Evolutionary conservation across 2,113 vertebrate genomes (phyloP), one percentile per base, ranked within the genome.

Genomic region (Heterochromis multidens): DNA sequence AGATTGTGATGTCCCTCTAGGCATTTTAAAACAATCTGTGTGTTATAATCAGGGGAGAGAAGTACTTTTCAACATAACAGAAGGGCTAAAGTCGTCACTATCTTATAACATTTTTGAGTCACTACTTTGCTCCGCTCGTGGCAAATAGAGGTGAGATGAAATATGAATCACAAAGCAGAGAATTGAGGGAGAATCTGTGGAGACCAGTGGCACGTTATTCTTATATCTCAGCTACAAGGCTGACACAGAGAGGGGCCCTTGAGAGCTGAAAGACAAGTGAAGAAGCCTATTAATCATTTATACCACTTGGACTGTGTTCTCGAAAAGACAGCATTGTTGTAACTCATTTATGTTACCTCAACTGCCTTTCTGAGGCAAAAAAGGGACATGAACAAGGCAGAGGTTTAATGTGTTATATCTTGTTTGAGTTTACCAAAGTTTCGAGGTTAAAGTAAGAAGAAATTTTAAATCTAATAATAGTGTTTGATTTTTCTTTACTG

Each of bases 221-320:
- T 90, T 89, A 52, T 89, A 80, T 89, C 81, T 86, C 90, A 85
- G 83, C 83, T 83, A 83, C 84, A 86, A 88, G 83, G 81, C 89
- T 83, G 85, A 91, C 81, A 89, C 77, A 89, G 92, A 90, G 79
- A 29, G 54, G 59, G 86, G 87, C 80, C 89, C 89, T 80, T 87
- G 90, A 90, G 90, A 91, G 82, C 88, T 90, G 88, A 90, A 93
- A 94, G 84, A 92, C 82, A 88, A 93, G 88, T 80, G 84, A 92
- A 93, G 81, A 91, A 82, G 89, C 74, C 83, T 85, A 89, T 95
- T 88, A 94, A 94, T 95, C 92, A 94, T 94, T 94, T 89, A 93
- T 84, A 89, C 43, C 74, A 79, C 80, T 84, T 88, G 91, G 88
- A 88, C 91, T 72, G 49, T 85, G 88, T 89, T 91, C 87, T 84